Evolutionary conservation across 2,797 vertebrate genomes (phyloP).

Genomic region (Pseudomugil gertrudae): DNA sequence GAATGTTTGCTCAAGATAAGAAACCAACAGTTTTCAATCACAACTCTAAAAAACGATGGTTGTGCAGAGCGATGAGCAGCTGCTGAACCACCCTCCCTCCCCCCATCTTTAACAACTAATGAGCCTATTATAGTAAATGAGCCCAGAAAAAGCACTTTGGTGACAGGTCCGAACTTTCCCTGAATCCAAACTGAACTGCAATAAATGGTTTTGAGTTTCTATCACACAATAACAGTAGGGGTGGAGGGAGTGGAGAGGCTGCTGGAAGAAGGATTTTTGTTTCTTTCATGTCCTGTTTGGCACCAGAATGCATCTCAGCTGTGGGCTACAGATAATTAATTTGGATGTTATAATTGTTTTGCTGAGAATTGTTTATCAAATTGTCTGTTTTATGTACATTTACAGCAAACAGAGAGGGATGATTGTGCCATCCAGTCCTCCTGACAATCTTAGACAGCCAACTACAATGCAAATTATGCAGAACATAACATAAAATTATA

Average conservation of each 20-base stretch:
- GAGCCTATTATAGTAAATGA: constrained; percentile 32
- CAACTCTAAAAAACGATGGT: constrained; percentile 25
- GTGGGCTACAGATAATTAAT: constrained; percentile 53
- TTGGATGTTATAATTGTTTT: constrained; percentile 48
- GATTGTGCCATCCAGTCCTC: constrained; percentile 1
- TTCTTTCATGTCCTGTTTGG: constrained; percentile 48
- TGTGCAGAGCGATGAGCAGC: constrained; percentile 26
- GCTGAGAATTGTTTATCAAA: constrained; percentile 29
- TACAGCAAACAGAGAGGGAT: constrained; percentile 1
- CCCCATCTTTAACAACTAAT: constrained; percentile 30
- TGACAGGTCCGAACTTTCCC: constrained; percentile 4
- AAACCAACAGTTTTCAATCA: constrained; percentile 23
- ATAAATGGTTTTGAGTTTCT: constrained; percentile 49
- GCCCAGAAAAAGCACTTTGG: constrained; percentile 21
- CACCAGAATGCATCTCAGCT: constrained; percentile 30
- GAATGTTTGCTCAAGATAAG: constrained; percentile 32
- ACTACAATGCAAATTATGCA: not conserved
- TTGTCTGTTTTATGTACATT: constrained; percentile 11
- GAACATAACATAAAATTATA: not conserved
- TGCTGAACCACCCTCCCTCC: constrained; percentile 34
- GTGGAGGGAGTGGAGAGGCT: constrained; percentile 6
- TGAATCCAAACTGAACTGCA: constrained; percentile 34
- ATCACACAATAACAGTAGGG: constrained; percentile 9
- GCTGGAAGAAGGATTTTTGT: constrained; percentile 5
- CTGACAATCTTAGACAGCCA: not conserved